Conservation (phyloP, 2,797 vertebrate species). For the Cuniculus paca region DNA sequence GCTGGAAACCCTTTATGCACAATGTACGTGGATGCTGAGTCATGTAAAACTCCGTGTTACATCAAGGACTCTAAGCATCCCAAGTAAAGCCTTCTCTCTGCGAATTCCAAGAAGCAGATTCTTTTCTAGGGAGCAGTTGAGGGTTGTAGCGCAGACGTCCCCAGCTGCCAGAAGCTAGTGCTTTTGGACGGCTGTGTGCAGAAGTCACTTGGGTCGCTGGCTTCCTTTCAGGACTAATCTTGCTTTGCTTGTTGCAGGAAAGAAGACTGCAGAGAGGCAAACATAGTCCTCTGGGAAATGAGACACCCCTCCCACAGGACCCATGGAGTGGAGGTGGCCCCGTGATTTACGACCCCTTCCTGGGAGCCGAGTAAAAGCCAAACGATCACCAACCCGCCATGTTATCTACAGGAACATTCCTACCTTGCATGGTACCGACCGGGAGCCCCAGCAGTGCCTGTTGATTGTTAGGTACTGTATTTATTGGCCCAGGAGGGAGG, state of each 20-base stretch:
- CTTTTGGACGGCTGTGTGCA: not conserved
- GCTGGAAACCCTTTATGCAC: not conserved
- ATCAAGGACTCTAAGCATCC: not conserved
- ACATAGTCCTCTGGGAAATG: not conserved
- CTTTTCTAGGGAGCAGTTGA: not conserved
- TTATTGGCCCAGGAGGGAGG: not conserved
- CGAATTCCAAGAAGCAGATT: not conserved
- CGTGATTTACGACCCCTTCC: not conserved
- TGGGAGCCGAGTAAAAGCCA: not conserved
- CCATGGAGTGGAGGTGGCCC: not conserved
- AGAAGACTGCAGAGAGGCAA: slow-evolving; percentile 15
- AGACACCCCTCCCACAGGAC: not conserved
- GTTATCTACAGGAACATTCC: not conserved
- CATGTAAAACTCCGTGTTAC: not conserved
- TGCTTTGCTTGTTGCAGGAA: slow-evolving; percentile 62
- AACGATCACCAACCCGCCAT: not conserved
- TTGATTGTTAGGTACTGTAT: accelerated
- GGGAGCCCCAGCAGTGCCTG: accelerated
- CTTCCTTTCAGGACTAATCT: not conserved
- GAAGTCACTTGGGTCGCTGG: not conserved
- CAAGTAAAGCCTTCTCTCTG: not conserved
- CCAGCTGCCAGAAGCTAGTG: not conserved
- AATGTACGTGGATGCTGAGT: not conserved
- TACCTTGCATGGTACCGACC: not conserved
- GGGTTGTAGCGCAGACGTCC: accelerated